Base-by-base conservation (phyloP, 64 coral and sea anemone genomes). In the Actinia equina region DNA sequence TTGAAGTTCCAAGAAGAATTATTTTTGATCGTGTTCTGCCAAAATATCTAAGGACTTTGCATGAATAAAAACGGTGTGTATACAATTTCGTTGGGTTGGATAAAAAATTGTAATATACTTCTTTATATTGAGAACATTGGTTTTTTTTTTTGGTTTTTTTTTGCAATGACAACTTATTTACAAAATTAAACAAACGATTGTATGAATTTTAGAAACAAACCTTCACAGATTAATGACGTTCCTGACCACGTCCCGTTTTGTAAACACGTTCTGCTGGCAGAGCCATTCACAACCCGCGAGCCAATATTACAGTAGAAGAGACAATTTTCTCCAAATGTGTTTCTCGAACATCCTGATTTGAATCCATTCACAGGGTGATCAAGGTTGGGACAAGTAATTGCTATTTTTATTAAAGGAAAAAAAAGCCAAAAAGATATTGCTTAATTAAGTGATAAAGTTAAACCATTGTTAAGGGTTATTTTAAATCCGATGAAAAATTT, bases 281-380 rank as follows among this genome's bases (percentile, higher is more conserved):
- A 91, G 12, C 89, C 89, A n/a, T 79, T 85, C 27, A 91, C 64
- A 11, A 37, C 27, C 41, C 22, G 67, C 8, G 83, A 91, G 1
- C 89, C 89, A 45, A 53, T 58, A 15, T 79, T 59, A 52, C 89
- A 91, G 27, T 91, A 91, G 13, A 79, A 86, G 20, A 85, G 70
- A 41, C 89, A 91, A 19, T 79, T 91, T 56, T 91, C 89, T 85
- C 89, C 89, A 61, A 86, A 91, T 6, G 77, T 45, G 55, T 91
- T 91, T n/a, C 61, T 77, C 54, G 57, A 42, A 51, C 89, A 91
- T 16, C 89, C 83, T 22, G 83, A 91, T 23, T 91, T 83, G 18
- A 78, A 61, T 51, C 83, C 85, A 58, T 91, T 82, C 17, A 57
- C 43, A 44, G 89, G 70, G 44, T 67, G 53, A 23, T 14, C 43